Percentiles rank a stretch among this genome's conserved stretches.
Conservation (phyloP, 2,113 vertebrate species). For the Cryptoleucopteryx plumbea region DNA sequence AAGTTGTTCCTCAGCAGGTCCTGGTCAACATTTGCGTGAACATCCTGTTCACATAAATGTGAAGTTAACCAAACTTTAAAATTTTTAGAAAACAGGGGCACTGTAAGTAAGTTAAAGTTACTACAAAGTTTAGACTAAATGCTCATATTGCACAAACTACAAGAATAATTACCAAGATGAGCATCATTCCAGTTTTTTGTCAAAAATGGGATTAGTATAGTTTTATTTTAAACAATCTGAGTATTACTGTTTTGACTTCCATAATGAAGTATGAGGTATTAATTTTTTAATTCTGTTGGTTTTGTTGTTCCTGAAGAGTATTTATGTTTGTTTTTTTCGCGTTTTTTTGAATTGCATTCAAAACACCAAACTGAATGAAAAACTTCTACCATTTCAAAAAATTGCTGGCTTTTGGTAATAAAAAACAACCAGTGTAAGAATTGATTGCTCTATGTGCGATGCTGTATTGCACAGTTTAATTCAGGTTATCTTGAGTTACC, state of each 20-base stretch:
- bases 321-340: not conserved
- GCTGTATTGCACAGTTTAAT: not conserved
- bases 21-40: not conserved
- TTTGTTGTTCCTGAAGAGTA: not conserved
- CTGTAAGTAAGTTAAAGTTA: not conserved
- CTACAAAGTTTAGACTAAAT: not conserved
- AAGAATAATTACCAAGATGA: not conserved
- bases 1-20: not conserved
- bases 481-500: not conserved
- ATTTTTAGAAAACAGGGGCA: not conserved
- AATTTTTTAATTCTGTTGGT: not conserved
- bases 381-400: not conserved
- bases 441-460: not conserved
- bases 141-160: not conserved
- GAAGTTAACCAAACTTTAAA: not conserved
- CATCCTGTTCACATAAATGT: not conserved
- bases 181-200: not conserved
- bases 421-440: not conserved
- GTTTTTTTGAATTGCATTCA: not conserved
- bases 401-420: not conserved
- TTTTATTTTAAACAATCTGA: not conserved
- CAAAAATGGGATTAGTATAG: not conserved
- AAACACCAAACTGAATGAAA: not conserved
- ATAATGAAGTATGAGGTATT: not conserved
- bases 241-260: not conserved